Conservation (phyloP, 2,797 vertebrate species). For the Ispidina picta region DNA sequence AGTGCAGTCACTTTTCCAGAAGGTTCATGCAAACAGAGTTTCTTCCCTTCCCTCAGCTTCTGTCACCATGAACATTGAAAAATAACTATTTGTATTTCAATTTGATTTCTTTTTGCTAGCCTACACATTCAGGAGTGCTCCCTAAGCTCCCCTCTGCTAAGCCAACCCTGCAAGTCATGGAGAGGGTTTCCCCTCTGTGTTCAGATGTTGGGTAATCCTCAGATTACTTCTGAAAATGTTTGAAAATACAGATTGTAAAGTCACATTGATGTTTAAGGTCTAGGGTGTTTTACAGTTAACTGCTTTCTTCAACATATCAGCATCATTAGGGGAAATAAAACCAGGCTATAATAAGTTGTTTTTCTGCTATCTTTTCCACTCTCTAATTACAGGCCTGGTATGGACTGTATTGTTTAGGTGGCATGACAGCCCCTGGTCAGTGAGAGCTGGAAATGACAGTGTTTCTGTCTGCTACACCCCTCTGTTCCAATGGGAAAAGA, state of each 20-base stretch:
- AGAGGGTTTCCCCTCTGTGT: not conserved
- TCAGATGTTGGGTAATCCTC: not conserved
- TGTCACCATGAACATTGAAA: not conserved
- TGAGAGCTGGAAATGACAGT: constrained; percentile 39
- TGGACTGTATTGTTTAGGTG: not conserved
- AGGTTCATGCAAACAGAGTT: not conserved
- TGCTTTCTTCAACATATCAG: not conserved
- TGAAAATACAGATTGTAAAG: not conserved
- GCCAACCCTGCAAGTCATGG: not conserved
- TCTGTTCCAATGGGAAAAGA: constrained; percentile 37
- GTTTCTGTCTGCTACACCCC: constrained; percentile 1
- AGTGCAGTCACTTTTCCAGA: not conserved
- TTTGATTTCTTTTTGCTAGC: not conserved
- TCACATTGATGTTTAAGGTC: not conserved
- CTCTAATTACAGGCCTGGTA: not conserved
- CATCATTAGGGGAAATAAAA: not conserved
- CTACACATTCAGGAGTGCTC: not conserved
- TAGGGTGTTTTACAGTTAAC: not conserved
- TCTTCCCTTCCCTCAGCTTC: not conserved
- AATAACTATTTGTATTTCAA: not conserved
- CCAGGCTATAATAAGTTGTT: not conserved
- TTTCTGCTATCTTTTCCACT: constrained; percentile 16
- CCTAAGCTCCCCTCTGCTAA: not conserved
- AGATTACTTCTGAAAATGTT: not conserved
- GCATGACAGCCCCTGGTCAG: not conserved